Conservation (phyloP, 2,888 invertebrate genomes). For the Hololepta plana region DNA sequence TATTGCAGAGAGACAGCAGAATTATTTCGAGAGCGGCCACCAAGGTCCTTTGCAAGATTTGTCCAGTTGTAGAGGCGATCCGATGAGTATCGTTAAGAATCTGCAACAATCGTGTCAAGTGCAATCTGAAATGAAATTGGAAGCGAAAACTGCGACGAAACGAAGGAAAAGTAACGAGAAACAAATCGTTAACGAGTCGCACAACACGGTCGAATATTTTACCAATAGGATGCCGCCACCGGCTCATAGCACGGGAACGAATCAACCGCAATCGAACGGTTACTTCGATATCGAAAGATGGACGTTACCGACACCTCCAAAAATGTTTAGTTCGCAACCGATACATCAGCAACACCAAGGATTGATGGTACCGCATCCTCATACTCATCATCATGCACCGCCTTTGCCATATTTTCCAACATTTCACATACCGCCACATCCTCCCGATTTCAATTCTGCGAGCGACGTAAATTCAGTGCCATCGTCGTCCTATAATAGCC, state of each 20-base stretch:
- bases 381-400: slow-evolving; percentile 38
- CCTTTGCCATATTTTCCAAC: slow-evolving; percentile 59
- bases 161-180: slow-evolving; percentile 40
- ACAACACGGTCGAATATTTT: background rate
- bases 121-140: slow-evolving; percentile 22
- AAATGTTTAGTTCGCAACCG: slow-evolving; percentile 41
- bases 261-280: slow-evolving; percentile 41
- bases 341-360: slow-evolving; percentile 22
- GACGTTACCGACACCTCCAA: slow-evolving; percentile 53
- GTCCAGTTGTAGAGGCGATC: slow-evolving; percentile 55
- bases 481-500: too few relatives aligned
- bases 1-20: slow-evolving; percentile 36
- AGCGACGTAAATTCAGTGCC: slow-evolving; percentile 1
- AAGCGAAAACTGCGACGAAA: slow-evolving; percentile 23
- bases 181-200: slow-evolving; percentile 5
- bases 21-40: slow-evolving; percentile 44
- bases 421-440: slow-evolving; percentile 53
- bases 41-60: slow-evolving; percentile 48
- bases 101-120: slow-evolving; percentile 23
- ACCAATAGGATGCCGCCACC: slow-evolving; percentile 48
- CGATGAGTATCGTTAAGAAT: slow-evolving; percentile 60
- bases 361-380: slow-evolving; percentile 45
- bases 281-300: slow-evolving; percentile 70
- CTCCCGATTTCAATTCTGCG: slow-evolving; percentile 33
- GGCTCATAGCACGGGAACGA: slow-evolving; percentile 39